These are phyloP conservation scores for Prionace glauca DNA, from an alignment of 2,797 vertebrate genomes.

Conservation along the genomic window DNA sequence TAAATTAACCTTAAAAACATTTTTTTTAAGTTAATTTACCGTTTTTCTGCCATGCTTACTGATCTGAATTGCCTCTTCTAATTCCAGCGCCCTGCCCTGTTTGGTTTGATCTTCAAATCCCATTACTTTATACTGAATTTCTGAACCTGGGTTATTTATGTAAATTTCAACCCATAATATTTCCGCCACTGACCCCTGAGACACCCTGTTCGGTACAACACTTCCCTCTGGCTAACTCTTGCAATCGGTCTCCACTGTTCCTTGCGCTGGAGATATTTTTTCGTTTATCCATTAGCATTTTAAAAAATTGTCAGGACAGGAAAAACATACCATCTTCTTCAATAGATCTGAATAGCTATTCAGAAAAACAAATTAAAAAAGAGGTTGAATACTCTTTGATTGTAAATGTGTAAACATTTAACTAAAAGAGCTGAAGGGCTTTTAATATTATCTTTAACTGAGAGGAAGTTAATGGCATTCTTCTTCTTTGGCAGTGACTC, in stretches of 20 bases:
- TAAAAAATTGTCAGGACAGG: neutral
- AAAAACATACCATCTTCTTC: neutral
- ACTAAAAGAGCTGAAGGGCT: neutral
- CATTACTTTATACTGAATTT: neutral
- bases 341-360: neutral
- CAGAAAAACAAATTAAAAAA: neutral
- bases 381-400: neutral
- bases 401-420: neutral
- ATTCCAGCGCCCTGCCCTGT: neutral
- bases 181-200: neutral
- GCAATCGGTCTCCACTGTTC: neutral
- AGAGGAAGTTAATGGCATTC: neutral
- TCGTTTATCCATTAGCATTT: too few species aligned
- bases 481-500: too few species aligned
- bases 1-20: too few species aligned
- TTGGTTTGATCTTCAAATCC: neutral
- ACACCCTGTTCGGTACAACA: neutral
- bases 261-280: neutral
- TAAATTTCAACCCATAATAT: neutral
- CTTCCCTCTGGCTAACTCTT: neutral
- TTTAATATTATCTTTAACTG: neutral
- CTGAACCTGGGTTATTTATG: neutral
- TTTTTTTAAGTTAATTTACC: neutral
- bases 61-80: neutral
- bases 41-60: neutral